Evolutionary conservation across 2,888 invertebrate genomes (phyloP), one percentile per base, ranked within the genome.

Genomic region (Pandemis cinnamomeana): DNA sequence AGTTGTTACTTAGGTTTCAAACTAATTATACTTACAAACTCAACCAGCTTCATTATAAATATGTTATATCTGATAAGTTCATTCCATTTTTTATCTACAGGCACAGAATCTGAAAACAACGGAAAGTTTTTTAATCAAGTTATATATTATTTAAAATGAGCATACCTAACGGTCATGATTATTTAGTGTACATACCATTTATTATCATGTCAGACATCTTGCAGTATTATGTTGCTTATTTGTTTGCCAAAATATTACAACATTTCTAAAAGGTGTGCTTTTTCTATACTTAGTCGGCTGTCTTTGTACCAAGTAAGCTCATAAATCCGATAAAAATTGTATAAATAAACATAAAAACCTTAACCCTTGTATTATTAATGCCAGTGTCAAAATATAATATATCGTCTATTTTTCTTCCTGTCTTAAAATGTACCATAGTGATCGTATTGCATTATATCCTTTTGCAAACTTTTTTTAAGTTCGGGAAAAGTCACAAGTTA

Each of bases 141-240:
- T 46, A 11, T 46, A 46, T 46, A 36, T 36, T 36, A 36, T 4
- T 36, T 55, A 42, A 41, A 8, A 62, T n/a, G n/a, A 69, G 8
- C 1, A 13, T 20, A 1, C 20, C 20, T 20, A 20, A 20, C 20
- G 11, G 5, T 36, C 36, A 13, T 48, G 67, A 42, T 15, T 20
- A 55, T 27, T 36, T 41, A 41, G 8, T 36, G 44, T 70, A 71
- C 69, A 82, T 86, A 92, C 93, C 93, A 82, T 93, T 93, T 86
- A 93, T 92, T 81, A 93, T 92, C 91, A 93, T 91, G 84, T 93
- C 93, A 79, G 93, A 93, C 93, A 93, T 93, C 70, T 76, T 84
- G 72, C 36, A 55, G 10, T 60, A 27, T 73, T 76, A 58, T 58
- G 53, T 42, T 70, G 15, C 2, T 48, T 13, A 55, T n/a, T 48